Evolutionary conservation across 2,797 vertebrate species (phyloP).

Genomic region (Coreius guichenoti): DNA sequence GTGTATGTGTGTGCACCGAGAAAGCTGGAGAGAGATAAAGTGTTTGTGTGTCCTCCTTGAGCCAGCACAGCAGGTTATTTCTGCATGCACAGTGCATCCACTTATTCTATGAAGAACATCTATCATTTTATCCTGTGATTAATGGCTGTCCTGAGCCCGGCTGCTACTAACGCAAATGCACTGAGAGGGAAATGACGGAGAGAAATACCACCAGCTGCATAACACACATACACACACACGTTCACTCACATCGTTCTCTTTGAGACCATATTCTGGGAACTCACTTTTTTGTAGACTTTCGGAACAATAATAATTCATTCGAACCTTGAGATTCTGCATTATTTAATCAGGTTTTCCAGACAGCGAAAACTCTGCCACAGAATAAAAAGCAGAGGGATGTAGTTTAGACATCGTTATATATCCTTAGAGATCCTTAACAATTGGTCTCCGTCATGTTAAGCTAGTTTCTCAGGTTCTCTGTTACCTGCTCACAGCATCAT

Average conservation of each 20-base stretch:
- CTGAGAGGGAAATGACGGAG: conserved; percentile 52
- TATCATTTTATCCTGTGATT: conserved; percentile 81
- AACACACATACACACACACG: not conserved
- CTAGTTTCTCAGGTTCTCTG: conserved; percentile 3
- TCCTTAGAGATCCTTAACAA: conserved; percentile 27
- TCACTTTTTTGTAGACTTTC: conserved; percentile 35
- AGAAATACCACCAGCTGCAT: conserved; percentile 52
- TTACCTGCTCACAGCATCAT: conserved; percentile 24
- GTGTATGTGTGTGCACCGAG: conserved; percentile 3
- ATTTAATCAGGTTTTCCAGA: conserved; percentile 27
- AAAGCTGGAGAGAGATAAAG: conserved; percentile 40
- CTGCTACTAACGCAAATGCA: conserved; percentile 60
- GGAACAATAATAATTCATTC: conserved; percentile 35
- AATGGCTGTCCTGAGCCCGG: conserved; percentile 78
- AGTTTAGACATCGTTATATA: conserved; percentile 14
- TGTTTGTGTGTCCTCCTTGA: conserved; percentile 56
- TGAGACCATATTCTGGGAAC: conserved; percentile 31
- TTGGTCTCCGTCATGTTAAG: not conserved
- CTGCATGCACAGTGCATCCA: conserved; percentile 79
- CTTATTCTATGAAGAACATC: conserved; percentile 77
- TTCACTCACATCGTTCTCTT: not conserved
- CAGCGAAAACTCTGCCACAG: not conserved
- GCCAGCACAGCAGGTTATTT: conserved; percentile 75
- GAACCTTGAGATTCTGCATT: conserved; percentile 19
- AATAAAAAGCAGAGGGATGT: not conserved